Conservation (phyloP, 2,113 vertebrate species). For the Pseudolaguvia tuberculata region DNA sequence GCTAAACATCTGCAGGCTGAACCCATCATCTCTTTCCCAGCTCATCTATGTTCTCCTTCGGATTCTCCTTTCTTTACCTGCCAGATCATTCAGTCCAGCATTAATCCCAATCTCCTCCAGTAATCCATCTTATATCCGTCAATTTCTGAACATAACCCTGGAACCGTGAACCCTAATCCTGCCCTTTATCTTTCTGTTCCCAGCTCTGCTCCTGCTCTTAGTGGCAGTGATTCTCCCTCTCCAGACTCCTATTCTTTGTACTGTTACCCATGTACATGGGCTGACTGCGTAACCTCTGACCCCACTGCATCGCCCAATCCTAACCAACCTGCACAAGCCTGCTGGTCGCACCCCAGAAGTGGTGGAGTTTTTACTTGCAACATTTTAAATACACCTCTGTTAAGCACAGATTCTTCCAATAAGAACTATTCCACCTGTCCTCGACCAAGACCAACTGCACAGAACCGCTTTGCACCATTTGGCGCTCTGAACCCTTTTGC, state of each 20-base stretch:
- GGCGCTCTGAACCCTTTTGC: constrained; percentile 88
- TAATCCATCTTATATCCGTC: no score
- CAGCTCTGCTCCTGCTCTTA: constrained; percentile 69
- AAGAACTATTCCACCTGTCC: constrained; percentile 76
- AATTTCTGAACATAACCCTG: not conserved
- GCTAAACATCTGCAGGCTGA: not conserved
- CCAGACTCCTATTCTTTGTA: constrained; percentile 86
- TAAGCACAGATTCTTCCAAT: constrained; percentile 61
- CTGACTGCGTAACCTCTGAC: constrained; percentile 82
- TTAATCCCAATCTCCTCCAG: no score
- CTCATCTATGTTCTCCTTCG: not conserved
- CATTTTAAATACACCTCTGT: constrained; percentile 58
- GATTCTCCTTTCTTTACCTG: not conserved
- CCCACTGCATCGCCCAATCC: constrained; percentile 56
- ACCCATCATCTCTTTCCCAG: not conserved
- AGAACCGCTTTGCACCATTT: constrained; percentile 88
- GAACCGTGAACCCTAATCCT: not conserved
- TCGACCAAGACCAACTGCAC: constrained; percentile 75
- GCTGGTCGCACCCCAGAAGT: constrained; percentile 77
- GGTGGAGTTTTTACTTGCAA: constrained; percentile 58
- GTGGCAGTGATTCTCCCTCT: constrained; percentile 77
- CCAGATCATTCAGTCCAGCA: not conserved
- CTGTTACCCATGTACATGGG: constrained; percentile 93
- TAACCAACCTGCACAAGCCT: constrained; percentile 72
- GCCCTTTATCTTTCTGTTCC: no score